A percentile compares a stretch with the other conserved stretches of the same genome.
These are phyloP conservation scores for Lutjanus argentimaculatus DNA, from an alignment of 2,797 vertebrate genomes.

Conservation along the genomic window DNA sequence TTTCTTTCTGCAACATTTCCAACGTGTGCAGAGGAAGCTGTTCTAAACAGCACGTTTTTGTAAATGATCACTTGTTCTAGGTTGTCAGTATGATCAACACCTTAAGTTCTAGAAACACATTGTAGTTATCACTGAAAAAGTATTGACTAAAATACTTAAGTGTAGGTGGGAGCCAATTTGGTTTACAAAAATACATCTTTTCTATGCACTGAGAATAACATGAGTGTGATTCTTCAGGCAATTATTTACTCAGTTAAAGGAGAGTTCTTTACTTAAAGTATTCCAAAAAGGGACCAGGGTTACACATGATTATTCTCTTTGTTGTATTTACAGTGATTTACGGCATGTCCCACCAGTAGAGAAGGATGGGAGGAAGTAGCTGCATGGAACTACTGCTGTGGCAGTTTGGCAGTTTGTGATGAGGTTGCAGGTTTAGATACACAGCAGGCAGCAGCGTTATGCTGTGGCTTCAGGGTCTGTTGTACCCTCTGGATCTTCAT, in stretches of 20 bases:
- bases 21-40: background rate
- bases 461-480: slow-evolving; percentile 93
- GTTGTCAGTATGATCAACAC: slow-evolving; percentile 22
- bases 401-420: slow-evolving; percentile 50
- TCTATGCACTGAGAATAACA: slow-evolving; percentile 23
- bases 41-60: background rate
- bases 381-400: slow-evolving; percentile 43
- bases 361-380: slow-evolving; percentile 35
- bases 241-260: slow-evolving; percentile 48
- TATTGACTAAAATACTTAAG: slow-evolving; percentile 28
- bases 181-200: slow-evolving; percentile 62
- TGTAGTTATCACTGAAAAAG: slow-evolving; percentile 34
- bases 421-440: slow-evolving; percentile 42
- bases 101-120: slow-evolving; percentile 6
- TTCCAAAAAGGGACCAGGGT: slow-evolving; percentile 7
- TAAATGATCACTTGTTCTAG: background rate
- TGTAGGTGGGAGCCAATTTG: slow-evolving; percentile 45
- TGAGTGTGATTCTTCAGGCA: slow-evolving; percentile 23
- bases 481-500: slow-evolving; percentile 94
- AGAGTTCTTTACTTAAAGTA: slow-evolving; percentile 32
- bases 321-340: slow-evolving; percentile 57
- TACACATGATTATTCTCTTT: slow-evolving; percentile 20
- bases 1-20: background rate
- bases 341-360: slow-evolving; percentile 30
- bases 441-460: slow-evolving; percentile 61